Conservation (phyloP, 2,113 vertebrate genomes). For the Podocnemis expansa region DNA sequence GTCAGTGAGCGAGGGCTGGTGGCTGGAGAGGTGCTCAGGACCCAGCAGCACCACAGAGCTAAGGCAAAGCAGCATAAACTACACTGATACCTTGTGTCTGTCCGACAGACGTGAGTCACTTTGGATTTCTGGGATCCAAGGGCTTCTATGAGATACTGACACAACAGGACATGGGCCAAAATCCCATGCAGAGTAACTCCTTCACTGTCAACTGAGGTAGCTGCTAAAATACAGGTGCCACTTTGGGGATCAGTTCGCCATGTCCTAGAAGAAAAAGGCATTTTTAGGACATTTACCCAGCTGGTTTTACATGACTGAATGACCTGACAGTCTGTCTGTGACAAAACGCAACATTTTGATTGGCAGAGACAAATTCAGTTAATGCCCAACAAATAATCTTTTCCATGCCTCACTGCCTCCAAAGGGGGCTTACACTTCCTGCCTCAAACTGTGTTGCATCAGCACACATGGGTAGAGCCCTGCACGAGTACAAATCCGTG, state of each 20-base stretch:
- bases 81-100: slow-evolving; percentile 78
- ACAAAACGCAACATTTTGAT: background rate
- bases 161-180: slow-evolving; percentile 74
- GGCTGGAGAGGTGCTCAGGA: background rate
- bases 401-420: background rate
- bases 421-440: background rate
- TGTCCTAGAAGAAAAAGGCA: slow-evolving; percentile 61
- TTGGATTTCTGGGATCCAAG: slow-evolving; percentile 73
- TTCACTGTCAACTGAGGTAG: slow-evolving; percentile 73
- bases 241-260: slow-evolving; percentile 78
- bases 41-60: background rate
- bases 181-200: slow-evolving; percentile 62
- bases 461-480: background rate
- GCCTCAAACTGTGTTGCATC: background rate
- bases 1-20: no score
- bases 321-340: background rate
- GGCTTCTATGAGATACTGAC: slow-evolving; percentile 80
- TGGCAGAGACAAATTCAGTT: background rate
- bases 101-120: slow-evolving; percentile 80
- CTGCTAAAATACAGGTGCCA: slow-evolving; percentile 76
- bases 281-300: background rate
- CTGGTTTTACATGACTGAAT: background rate
- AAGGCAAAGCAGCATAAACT: background rate
- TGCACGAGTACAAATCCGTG: no score
- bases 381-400: background rate